phyloP scores from a whole-genome alignment of 2,888 invertebrate species.

The Eumacrocentrus americanus region DNA sequence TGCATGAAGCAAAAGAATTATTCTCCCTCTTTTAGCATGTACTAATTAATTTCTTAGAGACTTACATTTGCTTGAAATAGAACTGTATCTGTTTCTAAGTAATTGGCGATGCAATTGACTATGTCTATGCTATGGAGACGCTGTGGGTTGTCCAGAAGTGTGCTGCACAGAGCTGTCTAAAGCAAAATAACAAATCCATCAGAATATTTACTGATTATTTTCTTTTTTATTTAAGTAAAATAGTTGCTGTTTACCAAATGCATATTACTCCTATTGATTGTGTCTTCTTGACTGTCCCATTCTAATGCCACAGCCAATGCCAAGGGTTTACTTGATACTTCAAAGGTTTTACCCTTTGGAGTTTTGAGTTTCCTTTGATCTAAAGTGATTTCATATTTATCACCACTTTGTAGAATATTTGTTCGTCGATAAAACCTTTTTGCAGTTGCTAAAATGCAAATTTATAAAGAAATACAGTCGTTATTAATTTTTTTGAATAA shows the following conservation, averaged over 20 bases:
- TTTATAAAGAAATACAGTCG: not conserved
- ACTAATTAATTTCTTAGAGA: conserved; percentile 33
- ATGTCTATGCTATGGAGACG: conserved; percentile 77
- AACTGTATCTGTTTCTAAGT: conserved; percentile 81
- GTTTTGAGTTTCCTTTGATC: conserved; percentile 91
- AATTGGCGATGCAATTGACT: conserved; percentile 79
- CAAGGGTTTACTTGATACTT: conserved; percentile 82
- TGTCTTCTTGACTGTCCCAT: conserved; percentile 87
- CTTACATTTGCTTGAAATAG: conserved; percentile 77
- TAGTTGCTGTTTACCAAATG: conserved; percentile 84
- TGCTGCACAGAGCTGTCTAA: conserved; percentile 87
- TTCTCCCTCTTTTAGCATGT: not conserved
- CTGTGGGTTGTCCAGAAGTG: conserved; percentile 91
- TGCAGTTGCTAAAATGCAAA: conserved; percentile 58
- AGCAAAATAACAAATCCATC: conserved; percentile 41
- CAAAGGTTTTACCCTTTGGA: conserved; percentile 79
- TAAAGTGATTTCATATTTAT: conserved; percentile 83
- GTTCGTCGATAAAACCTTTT: conserved; percentile 80
- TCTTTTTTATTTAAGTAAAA: no score
- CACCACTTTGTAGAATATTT: conserved; percentile 72
- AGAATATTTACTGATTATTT: conserved; percentile 6
- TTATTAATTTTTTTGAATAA: not conserved
- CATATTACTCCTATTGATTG: conserved; percentile 81
- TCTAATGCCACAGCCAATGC: conserved; percentile 93
- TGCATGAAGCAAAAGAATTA: not conserved